Evolutionary conservation across 2,797 vertebrate genomes (phyloP).

Genomic region (Microctenopoma steveboyesi): DNA sequence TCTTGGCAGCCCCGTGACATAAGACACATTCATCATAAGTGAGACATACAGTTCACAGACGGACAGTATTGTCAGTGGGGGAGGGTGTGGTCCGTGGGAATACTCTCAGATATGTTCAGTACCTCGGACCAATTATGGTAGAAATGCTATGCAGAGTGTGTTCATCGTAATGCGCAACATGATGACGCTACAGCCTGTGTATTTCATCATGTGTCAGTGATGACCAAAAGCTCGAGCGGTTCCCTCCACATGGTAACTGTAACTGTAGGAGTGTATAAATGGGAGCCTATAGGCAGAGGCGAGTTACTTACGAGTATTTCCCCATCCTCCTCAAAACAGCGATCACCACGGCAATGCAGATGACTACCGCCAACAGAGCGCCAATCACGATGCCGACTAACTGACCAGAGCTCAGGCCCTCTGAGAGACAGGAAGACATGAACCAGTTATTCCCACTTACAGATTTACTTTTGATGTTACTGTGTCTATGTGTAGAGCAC

Average conservation of each 20-base stretch:
- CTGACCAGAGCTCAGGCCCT: constrained; percentile 71
- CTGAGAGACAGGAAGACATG: constrained; percentile 45
- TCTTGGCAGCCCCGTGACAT: constrained; percentile 76
- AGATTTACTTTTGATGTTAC: neutral
- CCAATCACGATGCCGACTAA: constrained; percentile 82
- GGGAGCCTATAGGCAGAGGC: neutral
- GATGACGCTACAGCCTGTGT: constrained; percentile 44
- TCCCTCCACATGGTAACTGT: constrained; percentile 26
- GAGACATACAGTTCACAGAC: constrained; percentile 43
- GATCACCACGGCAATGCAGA: constrained; percentile 76
- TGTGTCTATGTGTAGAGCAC: neutral
- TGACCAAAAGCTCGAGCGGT: constrained; percentile 26
- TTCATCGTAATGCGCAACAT: constrained; percentile 34
- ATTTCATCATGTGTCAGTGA: constrained; percentile 38
- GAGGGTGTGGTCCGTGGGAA: constrained; percentile 31
- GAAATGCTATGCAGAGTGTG: constrained; percentile 19
- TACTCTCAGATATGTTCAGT: constrained; percentile 2
- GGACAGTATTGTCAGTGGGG: constrained; percentile 13
- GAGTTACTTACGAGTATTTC: constrained; percentile 85
- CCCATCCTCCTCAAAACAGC: constrained; percentile 82
- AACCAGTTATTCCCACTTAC: neutral
- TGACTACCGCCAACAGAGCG: constrained; percentile 73
- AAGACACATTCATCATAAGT: constrained; percentile 66
- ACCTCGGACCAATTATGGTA: constrained; percentile 28
- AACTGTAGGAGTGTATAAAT: neutral